Conservation (phyloP, 2,888 invertebrate genomes). For the Hemicrepidius hirtus region DNA sequence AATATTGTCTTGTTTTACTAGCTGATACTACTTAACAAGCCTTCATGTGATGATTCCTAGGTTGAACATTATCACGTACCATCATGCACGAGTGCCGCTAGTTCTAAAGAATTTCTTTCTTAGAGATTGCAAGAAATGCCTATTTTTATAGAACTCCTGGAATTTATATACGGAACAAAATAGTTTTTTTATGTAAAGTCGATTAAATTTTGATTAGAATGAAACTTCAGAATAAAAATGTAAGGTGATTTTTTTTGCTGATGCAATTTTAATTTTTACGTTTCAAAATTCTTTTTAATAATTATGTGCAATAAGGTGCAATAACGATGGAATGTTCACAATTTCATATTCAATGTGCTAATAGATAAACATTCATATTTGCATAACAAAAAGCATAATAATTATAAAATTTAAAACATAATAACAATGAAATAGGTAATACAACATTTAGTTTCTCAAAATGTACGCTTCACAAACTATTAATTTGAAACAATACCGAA, state of each 20-base stretch:
- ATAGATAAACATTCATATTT: too few species aligned
- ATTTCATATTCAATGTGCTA: too few species aligned
- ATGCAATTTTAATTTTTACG: too few species aligned
- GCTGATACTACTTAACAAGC: conserved; percentile 27
- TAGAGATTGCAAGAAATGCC: conserved; percentile 15
- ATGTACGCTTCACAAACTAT: conserved; percentile 9
- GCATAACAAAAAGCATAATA: not conserved
- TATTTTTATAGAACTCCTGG: conserved; percentile 18
- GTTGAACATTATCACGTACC: conserved; percentile 40
- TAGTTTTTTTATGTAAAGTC: not conserved
- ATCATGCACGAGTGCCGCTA: conserved; percentile 44
- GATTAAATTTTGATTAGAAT: not conserved
- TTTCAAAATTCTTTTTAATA: too few species aligned
- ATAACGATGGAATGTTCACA: too few species aligned
- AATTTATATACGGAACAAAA: conserved; percentile 6
- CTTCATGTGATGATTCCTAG: conserved; percentile 31
- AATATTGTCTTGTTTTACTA: conserved; percentile 3
- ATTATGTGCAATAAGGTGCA: too few species aligned
- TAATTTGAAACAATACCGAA: conserved; percentile 12
- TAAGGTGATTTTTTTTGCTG: not conserved
- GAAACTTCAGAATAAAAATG: too few species aligned
- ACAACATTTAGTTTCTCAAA: not conserved
- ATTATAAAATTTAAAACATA: not conserved
- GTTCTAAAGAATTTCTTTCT: conserved; percentile 32
- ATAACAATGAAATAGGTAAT: conserved; percentile 1